Conservation (phyloP, 2,797 vertebrate genomes). For the Eupleurogrammus muticus region DNA sequence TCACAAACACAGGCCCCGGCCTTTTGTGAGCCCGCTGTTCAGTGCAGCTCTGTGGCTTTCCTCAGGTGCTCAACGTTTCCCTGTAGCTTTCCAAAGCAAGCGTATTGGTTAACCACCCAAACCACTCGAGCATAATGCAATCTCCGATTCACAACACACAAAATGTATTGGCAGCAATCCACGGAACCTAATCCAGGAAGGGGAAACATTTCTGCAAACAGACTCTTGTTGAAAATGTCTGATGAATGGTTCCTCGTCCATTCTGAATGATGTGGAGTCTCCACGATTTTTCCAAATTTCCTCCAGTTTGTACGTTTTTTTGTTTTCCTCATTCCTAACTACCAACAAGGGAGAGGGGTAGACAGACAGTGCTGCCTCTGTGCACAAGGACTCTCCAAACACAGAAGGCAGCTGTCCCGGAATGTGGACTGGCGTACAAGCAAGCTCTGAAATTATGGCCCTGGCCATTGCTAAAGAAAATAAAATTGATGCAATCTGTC, state of each 20-base stretch:
- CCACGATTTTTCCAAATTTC: slow-evolving; percentile 54
- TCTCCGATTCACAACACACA: slow-evolving; percentile 78
- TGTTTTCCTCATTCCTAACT: slow-evolving; percentile 60
- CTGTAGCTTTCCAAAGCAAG: slow-evolving; percentile 73
- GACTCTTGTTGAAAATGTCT: slow-evolving; percentile 71
- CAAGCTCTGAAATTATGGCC: slow-evolving; percentile 76
- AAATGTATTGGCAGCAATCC: slow-evolving; percentile 75
- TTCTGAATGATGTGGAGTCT: slow-evolving; percentile 57
- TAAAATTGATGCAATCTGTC: slow-evolving; percentile 85
- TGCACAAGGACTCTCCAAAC: slow-evolving; percentile 67
- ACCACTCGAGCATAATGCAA: slow-evolving; percentile 80
- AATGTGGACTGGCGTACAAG: slow-evolving; percentile 73
- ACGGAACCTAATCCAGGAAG: slow-evolving; percentile 76
- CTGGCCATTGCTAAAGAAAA: slow-evolving; percentile 79
- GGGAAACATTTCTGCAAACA: slow-evolving; percentile 75
- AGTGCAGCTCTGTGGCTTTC: slow-evolving; percentile 70
- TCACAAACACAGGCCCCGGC: slow-evolving; percentile 29
- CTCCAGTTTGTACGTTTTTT: slow-evolving; percentile 46
- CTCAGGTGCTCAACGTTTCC: slow-evolving; percentile 79
- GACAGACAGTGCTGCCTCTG: slow-evolving; percentile 66
- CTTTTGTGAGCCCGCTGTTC: slow-evolving; percentile 64
- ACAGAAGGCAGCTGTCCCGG: slow-evolving; percentile 71
- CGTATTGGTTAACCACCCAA: slow-evolving; percentile 79
- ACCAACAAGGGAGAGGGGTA: slow-evolving; percentile 49
- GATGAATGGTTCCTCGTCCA: slow-evolving; percentile 72